A percentile compares a stretch with the other conserved stretches of the same genome.
Conservation (phyloP, 2,888 invertebrate species). For the Colletes collaris region DNA sequence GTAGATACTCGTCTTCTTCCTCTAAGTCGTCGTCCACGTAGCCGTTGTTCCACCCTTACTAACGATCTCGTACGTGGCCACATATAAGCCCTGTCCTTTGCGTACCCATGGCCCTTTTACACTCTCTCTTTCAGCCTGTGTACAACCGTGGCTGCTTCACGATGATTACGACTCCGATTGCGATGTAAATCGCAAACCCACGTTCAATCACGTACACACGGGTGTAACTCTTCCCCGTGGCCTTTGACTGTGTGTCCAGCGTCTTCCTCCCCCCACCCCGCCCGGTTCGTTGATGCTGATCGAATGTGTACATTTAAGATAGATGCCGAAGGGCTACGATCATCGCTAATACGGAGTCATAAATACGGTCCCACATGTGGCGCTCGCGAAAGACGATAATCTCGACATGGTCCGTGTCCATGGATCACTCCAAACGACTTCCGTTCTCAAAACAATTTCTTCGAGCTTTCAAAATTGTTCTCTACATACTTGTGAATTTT, state of each 20-base stretch:
- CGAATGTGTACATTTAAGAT: conserved; percentile 52
- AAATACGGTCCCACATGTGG: conserved; percentile 33
- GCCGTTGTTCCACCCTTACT: conserved; percentile 72
- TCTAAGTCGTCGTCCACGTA: conserved; percentile 49
- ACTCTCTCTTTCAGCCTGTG: conserved; percentile 38
- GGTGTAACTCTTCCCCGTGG: conserved; percentile 64
- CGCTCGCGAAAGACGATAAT: conserved; percentile 24
- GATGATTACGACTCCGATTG: conserved; percentile 79
- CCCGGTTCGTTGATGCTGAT: conserved; percentile 37
- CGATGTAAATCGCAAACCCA: conserved; percentile 80
- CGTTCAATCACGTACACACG: conserved; percentile 78
- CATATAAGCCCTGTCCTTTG: conserved; percentile 48
- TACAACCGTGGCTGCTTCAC: conserved; percentile 61
- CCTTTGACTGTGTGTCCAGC: conserved; percentile 70
- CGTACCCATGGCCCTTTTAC: conserved; percentile 23
- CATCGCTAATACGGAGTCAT: conserved; percentile 48
- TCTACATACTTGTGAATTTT: too few relatives aligned
- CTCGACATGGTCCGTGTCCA: conserved; percentile 11
- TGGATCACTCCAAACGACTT: neutral
- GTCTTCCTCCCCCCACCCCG: conserved; percentile 19
- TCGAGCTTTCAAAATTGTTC: too few relatives aligned
- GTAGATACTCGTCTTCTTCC: conserved; percentile 62
- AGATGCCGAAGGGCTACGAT: conserved; percentile 44
- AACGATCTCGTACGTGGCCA: conserved; percentile 76
- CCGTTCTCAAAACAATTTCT: conserved; percentile 6